Percentiles rank a stretch among this genome's conserved stretches.
These are phyloP conservation scores for Meriones unguiculatus DNA, from an alignment of 2,113 vertebrate species.

Conservation along the genomic window DNA sequence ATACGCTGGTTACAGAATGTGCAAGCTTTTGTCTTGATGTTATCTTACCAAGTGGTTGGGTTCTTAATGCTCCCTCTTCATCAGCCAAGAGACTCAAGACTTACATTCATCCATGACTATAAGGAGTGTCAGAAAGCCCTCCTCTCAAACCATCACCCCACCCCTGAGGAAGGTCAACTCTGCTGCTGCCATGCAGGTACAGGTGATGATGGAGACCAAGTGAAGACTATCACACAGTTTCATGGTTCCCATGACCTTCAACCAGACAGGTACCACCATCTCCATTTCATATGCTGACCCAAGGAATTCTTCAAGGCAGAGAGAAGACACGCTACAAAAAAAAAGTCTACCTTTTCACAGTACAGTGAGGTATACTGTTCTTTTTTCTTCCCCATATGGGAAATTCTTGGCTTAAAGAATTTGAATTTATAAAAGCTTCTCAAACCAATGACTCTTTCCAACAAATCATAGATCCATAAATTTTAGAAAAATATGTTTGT, in stretches of 20 bases:
- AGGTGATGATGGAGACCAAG: neutral
- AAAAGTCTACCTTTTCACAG: neutral
- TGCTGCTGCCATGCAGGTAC: neutral
- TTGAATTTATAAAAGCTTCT: conserved; percentile 50
- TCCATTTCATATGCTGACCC: neutral
- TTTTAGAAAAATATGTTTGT: conserved; percentile 36
- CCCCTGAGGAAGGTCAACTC: neutral
- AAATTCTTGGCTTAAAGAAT: conserved; percentile 58
- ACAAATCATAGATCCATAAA: conserved; percentile 36
- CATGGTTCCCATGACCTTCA: neutral
- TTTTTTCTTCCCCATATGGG: neutral
- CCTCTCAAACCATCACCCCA: neutral
- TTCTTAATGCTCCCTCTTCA: neutral
- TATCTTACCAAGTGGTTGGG: conserved; percentile 11
- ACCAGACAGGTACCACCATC: neutral
- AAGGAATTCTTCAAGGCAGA: neutral
- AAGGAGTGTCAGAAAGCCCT: neutral
- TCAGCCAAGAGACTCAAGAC: neutral
- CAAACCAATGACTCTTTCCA: conserved; percentile 42
- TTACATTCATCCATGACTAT: neutral
- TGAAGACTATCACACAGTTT: neutral
- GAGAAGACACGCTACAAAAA: neutral
- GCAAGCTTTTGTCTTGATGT: neutral
- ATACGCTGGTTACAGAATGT: neutral
- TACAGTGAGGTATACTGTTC: neutral